Conservation (phyloP, 2,113 vertebrate species). For the Corythornis cristatus region DNA sequence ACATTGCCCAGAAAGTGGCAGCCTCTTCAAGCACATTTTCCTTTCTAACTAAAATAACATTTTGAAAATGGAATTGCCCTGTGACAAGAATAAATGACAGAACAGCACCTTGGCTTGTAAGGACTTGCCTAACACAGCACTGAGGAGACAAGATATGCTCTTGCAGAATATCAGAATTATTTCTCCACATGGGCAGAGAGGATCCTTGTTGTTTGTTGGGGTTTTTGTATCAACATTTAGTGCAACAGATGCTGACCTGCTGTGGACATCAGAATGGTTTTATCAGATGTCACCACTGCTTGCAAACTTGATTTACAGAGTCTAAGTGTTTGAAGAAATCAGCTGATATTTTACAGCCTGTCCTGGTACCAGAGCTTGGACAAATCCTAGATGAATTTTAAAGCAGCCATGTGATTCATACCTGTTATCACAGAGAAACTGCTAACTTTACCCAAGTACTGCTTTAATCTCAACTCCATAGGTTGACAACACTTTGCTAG, state of each 20-base stretch:
- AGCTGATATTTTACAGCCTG: background rate
- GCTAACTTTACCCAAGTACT: background rate
- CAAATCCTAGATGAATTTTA: background rate
- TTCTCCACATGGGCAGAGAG: background rate
- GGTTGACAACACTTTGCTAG: background rate
- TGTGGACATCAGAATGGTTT: background rate
- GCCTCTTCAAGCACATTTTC: background rate
- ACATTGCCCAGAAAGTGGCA: background rate
- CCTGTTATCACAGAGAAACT: background rate
- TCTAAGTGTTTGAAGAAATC: background rate
- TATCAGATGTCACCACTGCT: background rate
- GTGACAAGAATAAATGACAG: constrained; percentile 45
- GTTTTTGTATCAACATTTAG: background rate
- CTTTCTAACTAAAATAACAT: constrained; percentile 57
- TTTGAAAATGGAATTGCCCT: constrained; percentile 58
- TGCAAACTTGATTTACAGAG: background rate
- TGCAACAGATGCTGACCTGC: background rate
- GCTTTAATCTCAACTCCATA: background rate
- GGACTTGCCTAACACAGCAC: constrained; percentile 44
- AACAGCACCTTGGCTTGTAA: constrained; percentile 64
- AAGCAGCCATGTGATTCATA: background rate
- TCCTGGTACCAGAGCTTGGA: background rate
- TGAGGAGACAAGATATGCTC: constrained; percentile 31
- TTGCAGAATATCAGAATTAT: constrained; percentile 34
- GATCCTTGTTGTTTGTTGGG: background rate